Evolutionary conservation across 1,140 invertebrate genomes (phyloP).

Genomic region (Drosophila tropicalis): DNA sequence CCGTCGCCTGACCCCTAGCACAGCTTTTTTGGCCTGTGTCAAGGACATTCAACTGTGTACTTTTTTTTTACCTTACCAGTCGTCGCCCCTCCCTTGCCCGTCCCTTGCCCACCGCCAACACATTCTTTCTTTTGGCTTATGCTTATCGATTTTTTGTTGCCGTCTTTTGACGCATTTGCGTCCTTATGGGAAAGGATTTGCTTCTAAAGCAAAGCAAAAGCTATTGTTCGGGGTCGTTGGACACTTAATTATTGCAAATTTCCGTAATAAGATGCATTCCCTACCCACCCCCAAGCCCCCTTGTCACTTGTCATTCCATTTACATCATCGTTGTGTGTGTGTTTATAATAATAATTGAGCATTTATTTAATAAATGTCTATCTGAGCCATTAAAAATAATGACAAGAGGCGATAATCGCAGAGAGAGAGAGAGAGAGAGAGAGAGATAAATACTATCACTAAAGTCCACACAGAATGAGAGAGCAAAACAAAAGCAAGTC

Average conservation of each 20-base stretch:
- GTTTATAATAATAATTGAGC: slow-evolving; percentile 2
- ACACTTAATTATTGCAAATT: not conserved
- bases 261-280: not conserved
- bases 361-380: slow-evolving; percentile 8
- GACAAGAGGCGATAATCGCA: not conserved
- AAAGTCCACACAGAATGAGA: slow-evolving; percentile 24
- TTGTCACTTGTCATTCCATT: not conserved
- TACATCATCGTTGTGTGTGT: not conserved
- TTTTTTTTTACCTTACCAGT: slow-evolving; percentile 9
- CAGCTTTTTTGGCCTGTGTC: slow-evolving; percentile 43
- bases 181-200: not conserved
- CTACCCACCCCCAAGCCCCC: too few relatives aligned
- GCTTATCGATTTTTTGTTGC: slow-evolving; percentile 34
- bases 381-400: slow-evolving; percentile 15
- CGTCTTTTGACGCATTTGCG: slow-evolving; percentile 4
- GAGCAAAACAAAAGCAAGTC: slow-evolving; percentile 45
- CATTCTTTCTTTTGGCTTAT: slow-evolving; percentile 28
- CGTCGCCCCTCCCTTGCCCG: not conserved
- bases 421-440: slow-evolving; percentile 19
- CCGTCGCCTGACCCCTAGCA: slow-evolving; percentile 32
- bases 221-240: not conserved
- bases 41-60: slow-evolving; percentile 68
- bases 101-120: not conserved
- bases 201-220: not conserved
- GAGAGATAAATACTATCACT: slow-evolving; percentile 4